These are phyloP conservation scores for Xenentodon cancila DNA, from an alignment of 2,797 vertebrate genomes.

Conservation along the genomic window DNA sequence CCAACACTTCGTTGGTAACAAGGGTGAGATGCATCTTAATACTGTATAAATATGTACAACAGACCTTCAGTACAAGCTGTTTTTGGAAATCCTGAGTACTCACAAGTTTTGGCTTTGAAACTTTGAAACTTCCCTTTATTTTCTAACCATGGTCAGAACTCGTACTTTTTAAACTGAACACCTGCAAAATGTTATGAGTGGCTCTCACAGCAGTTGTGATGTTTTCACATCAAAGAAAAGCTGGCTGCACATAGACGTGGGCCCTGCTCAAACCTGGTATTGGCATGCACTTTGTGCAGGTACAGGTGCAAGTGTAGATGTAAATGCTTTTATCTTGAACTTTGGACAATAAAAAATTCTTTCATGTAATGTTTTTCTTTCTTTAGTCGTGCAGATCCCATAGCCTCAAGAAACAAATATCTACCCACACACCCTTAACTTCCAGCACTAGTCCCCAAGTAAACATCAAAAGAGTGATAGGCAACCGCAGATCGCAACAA, in stretches of 20 bases:
- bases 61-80: not conserved
- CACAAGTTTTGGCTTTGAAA: not conserved
- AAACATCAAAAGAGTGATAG: constrained; percentile 61
- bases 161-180: not conserved
- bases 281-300: not conserved
- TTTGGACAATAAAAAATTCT: constrained; percentile 29
- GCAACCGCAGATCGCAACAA: constrained; percentile 48
- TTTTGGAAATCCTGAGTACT: not conserved
- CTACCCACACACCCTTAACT: constrained; percentile 60
- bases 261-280: not conserved
- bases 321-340: not conserved
- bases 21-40: not conserved
- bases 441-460: constrained; percentile 62
- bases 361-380: constrained; percentile 24
- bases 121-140: not conserved
- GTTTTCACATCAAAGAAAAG: not conserved
- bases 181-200: constrained; percentile 1
- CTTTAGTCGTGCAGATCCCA: constrained; percentile 25
- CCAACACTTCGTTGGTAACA: not conserved
- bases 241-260: no score
- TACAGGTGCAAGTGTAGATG: not conserved
- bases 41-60: not conserved
- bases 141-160: not conserved
- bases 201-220: not conserved
- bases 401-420: constrained; percentile 72